Percentiles rank a stretch among this genome's conserved stretches.
phyloP scores from a whole-genome alignment of 2,113 vertebrate species.

The Aegithalos caudatus region DNA sequence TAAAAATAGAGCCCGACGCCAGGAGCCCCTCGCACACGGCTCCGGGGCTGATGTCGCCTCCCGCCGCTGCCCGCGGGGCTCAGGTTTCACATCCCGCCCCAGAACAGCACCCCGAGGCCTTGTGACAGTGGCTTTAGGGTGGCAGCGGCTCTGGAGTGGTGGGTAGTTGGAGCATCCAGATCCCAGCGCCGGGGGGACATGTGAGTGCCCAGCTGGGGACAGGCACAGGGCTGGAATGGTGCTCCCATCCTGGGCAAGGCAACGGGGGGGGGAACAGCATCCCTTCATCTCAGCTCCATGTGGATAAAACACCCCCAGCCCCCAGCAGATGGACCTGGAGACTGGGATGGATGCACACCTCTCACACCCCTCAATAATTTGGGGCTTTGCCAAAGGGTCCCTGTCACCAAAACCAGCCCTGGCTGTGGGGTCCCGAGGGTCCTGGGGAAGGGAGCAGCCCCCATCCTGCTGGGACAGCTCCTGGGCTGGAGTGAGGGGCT shows the following conservation, averaged over 20 bases:
- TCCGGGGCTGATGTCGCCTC: neutral
- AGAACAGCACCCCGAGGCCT: accelerated
- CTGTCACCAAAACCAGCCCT: neutral
- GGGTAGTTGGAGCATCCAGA: accelerated
- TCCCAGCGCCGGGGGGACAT: accelerated
- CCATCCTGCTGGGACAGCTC: neutral
- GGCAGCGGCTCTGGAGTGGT: neutral
- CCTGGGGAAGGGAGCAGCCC: neutral
- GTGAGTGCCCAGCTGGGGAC: neutral
- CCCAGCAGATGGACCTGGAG: neutral
- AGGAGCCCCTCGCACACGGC: neutral
- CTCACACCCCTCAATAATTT: accelerated
- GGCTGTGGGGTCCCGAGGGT: neutral
- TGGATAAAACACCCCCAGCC: neutral
- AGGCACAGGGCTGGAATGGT: accelerated
- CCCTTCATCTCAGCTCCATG: neutral
- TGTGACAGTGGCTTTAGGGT: neutral
- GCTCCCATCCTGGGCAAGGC: accelerated
- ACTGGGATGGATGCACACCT: no score
- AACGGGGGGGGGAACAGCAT: neutral
- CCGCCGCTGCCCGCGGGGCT: neutral
- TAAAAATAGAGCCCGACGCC: constrained; percentile 37
- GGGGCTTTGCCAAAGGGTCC: neutral
- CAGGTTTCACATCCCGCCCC: neutral
- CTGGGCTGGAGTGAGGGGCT: accelerated